These are phyloP conservation scores for Dryomyza anilis DNA, from an alignment of 2,888 invertebrate genomes.

Conservation along the genomic window DNA sequence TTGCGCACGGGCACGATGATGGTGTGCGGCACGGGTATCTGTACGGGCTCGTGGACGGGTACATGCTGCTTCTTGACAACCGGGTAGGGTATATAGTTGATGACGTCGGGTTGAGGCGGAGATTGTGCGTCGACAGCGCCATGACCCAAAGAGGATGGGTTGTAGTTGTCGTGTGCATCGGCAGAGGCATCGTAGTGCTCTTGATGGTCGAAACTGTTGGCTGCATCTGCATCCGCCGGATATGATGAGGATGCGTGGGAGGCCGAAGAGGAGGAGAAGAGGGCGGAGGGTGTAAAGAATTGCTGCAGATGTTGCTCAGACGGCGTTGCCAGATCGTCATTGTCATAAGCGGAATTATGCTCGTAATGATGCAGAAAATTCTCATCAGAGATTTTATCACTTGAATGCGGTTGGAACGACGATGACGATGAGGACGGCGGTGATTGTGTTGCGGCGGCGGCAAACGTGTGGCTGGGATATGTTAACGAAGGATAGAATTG, in stretches of 20 bases:
- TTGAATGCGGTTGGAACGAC: slow-evolving; percentile 39
- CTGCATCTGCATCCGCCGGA: slow-evolving; percentile 31
- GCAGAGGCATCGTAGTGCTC: slow-evolving; percentile 23
- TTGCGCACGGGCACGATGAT: slow-evolving; percentile 76
- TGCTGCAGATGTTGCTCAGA: slow-evolving; percentile 30
- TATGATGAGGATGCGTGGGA: slow-evolving; percentile 3
- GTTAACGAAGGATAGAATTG: slow-evolving; percentile 31
- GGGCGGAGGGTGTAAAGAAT: slow-evolving; percentile 23
- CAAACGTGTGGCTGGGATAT: slow-evolving; percentile 29
- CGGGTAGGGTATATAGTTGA: slow-evolving; percentile 69
- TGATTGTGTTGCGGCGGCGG: slow-evolving; percentile 37
- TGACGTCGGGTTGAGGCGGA: slow-evolving; percentile 65
- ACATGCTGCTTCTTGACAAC: slow-evolving; percentile 75
- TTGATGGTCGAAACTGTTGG: slow-evolving; percentile 24
- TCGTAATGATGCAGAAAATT: slow-evolving; percentile 55
- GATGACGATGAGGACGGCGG: slow-evolving; percentile 39
- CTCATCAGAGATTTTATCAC: slow-evolving; percentile 55
- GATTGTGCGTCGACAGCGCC: slow-evolving; percentile 18
- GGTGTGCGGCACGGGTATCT: slow-evolving; percentile 77
- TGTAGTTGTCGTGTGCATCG: background rate
- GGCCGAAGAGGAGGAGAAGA: slow-evolving; percentile 4
- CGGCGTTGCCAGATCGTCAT: slow-evolving; percentile 41
- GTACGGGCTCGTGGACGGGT: slow-evolving; percentile 72
- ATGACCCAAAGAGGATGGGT: background rate
- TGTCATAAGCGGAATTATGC: slow-evolving; percentile 47